Conservation (phyloP, 2,797 vertebrate genomes). For the Dendrocincla fuliginosa region DNA sequence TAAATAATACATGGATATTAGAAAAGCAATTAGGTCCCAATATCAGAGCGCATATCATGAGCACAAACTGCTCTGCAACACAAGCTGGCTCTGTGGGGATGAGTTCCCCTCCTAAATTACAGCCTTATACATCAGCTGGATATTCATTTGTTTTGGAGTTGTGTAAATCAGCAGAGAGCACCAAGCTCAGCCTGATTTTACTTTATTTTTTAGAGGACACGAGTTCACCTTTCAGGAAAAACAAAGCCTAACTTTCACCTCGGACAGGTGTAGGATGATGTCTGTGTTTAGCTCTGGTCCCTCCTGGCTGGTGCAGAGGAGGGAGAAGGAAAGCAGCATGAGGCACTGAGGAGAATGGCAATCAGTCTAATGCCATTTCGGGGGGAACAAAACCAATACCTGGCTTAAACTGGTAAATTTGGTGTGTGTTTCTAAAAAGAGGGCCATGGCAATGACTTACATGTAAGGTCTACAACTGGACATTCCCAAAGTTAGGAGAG, state of each 20-base stretch:
- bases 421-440: fast-evolving
- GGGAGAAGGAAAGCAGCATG: background rate
- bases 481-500: background rate
- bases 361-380: background rate
- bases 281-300: background rate
- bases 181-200: background rate
- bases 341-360: background rate
- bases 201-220: background rate
- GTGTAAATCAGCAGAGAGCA: background rate
- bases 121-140: background rate
- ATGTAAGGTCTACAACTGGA: fast-evolving
- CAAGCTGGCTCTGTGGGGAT: background rate
- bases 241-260: background rate
- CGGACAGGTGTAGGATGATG: background rate
- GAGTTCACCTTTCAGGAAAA: background rate
- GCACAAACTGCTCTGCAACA: background rate
- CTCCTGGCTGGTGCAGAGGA: background rate
- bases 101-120: background rate
- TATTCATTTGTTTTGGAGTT: background rate
- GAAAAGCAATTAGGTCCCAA: conserved; percentile 27
- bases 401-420: background rate
- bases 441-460: background rate
- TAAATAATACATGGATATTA: conserved; percentile 56
- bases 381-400: background rate
- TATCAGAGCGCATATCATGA: background rate